Base-by-base conservation (phyloP, 2,113 vertebrate genomes). In the Gopherus flavomarginatus region DNA sequence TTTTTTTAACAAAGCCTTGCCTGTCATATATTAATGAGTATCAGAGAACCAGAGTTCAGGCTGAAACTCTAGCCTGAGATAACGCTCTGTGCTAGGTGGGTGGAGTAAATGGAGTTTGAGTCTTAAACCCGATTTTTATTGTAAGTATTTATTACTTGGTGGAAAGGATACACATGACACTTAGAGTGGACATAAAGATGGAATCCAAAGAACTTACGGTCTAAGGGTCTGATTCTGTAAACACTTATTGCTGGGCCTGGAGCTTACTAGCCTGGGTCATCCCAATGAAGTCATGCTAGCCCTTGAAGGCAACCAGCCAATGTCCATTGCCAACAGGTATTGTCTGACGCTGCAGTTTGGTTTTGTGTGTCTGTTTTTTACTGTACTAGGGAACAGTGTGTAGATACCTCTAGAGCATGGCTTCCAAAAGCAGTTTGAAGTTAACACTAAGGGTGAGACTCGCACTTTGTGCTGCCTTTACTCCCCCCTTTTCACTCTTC, bases 181-280 rank as follows among this genome's bases (percentile, higher is more conserved):
- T 95, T 12, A 31, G 44, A 11, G 8, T 56, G 38, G 56, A 49
- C 24, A 14, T 53, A 0, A 1, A 47, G 88, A 42, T 29, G 57
- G 90, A 87, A 86, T 2, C 50, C 53, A 42, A 78, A 16, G 0
- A 0, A 83, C 56, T 49, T 35, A 24, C 56, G 54, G 62, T 19
- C 11, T 0, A 1, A 80, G 85, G 31, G 50, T 54, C 53, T 57
- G 6, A 29, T 83, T 91, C 0, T 10, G 49, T 24, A 0, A 0
- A 0, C 0, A 0, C 72, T 82, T 95, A 49, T 42, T 85, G 26
- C 62, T 75, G 42, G 69, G 10, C 50, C 35, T 75, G 42, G 57
- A 65, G 81, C 44, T 83, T 47, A 27, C 38, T 65, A 27, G 3
- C 0, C 3, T 53, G 54, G 81, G 72, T 81, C 81, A 69, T 50